These are phyloP conservation scores for Pyrocephalus nanus DNA, from an alignment of 2,797 vertebrate genomes.

Conservation along the genomic window DNA sequence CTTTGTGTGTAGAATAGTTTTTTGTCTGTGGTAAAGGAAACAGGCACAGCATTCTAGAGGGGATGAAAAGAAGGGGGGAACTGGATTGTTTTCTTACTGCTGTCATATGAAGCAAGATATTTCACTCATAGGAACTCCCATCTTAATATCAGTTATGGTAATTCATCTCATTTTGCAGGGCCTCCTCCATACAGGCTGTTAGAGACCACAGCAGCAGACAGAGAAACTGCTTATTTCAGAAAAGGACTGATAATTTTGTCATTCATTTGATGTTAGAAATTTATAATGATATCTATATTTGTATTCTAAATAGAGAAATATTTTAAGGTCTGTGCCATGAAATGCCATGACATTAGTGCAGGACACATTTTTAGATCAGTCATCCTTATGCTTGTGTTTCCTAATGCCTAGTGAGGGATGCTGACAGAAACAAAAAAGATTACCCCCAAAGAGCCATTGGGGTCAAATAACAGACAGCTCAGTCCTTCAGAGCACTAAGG, in stretches of 20 bases:
- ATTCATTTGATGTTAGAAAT: not conserved
- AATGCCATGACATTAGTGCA: not conserved
- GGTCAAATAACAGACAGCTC: not conserved
- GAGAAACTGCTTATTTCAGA: not conserved
- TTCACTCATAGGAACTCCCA: not conserved
- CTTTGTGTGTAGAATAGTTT: not conserved
- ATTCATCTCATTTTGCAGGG: not conserved
- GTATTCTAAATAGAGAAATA: not conserved
- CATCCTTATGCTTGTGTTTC: not conserved
- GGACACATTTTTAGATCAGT: not conserved
- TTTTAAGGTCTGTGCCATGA: not conserved
- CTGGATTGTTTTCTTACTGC: not conserved
- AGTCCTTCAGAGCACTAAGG: not conserved
- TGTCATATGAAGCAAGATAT: not conserved
- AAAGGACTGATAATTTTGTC: not conserved
- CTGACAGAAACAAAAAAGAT: not conserved
- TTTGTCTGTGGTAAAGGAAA: not conserved
- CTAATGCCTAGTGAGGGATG: not conserved
- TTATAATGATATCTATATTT: not conserved
- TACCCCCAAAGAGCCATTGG: fast-evolving
- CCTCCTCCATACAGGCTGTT: not conserved
- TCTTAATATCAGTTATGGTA: not conserved
- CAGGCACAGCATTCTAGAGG: not conserved
- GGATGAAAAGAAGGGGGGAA: not conserved
- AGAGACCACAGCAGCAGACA: not conserved